phyloP scores from a whole-genome alignment of 2,797 vertebrate genomes.

The Momotus momota region DNA sequence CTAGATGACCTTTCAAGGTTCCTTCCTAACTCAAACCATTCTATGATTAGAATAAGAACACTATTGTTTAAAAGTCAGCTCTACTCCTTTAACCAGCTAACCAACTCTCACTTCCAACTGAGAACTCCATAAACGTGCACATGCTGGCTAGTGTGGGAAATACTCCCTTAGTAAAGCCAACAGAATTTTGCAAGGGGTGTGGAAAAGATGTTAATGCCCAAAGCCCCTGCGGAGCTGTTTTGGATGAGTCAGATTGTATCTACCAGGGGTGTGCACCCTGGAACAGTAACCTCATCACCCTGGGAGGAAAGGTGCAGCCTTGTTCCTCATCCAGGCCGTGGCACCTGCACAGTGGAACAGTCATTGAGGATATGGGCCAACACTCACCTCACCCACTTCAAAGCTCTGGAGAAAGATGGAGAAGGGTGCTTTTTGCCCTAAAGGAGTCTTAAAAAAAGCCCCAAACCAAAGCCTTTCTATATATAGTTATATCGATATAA shows the following conservation, averaged over 20 bases:
- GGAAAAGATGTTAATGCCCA: neutral
- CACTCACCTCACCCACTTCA: neutral
- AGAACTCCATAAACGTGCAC: neutral
- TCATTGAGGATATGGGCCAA: neutral
- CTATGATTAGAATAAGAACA: neutral
- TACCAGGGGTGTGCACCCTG: accelerated
- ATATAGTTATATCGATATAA: neutral
- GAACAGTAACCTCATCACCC: neutral
- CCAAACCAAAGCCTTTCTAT: neutral
- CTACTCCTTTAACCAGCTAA: neutral
- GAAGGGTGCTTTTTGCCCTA: neutral
- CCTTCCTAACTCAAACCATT: neutral
- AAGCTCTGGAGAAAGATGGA: neutral
- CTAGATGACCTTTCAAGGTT: neutral
- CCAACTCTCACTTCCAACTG: neutral
- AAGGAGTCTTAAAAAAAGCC: neutral
- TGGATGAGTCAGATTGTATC: neutral
- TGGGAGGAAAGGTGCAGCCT: neutral
- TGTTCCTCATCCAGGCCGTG: neutral
- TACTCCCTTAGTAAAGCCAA: neutral
- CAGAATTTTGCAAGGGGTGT: neutral
- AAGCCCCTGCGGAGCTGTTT: neutral
- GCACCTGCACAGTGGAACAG: neutral
- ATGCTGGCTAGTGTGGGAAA: neutral
- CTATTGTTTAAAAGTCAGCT: neutral